Conservation (phyloP, 2,113 vertebrate species). For the Raphicerus campestris region DNA sequence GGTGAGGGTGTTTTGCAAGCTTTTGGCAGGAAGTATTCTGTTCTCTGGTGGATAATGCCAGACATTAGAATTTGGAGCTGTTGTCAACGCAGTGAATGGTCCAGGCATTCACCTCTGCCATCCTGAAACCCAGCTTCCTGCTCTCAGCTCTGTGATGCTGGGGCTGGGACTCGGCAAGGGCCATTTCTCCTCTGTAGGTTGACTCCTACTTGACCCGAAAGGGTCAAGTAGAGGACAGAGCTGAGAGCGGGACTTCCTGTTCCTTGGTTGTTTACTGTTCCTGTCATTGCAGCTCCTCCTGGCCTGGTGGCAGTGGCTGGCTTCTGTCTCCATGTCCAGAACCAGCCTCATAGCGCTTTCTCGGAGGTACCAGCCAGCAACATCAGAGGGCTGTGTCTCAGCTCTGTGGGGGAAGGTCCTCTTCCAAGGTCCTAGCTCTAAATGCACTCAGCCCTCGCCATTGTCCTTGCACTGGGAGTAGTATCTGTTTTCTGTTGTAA, state of each 20-base stretch:
- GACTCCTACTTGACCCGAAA: not conserved
- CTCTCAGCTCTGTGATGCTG: not conserved
- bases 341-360: not conserved
- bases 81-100: fast-evolving
- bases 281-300: not conserved
- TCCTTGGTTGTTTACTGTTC: not conserved
- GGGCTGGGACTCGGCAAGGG: not conserved
- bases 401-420: not conserved
- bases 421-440: not conserved
- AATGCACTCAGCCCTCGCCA: not conserved
- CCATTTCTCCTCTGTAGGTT: not conserved
- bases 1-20: not conserved
- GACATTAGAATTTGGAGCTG: not conserved
- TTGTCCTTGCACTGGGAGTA: fast-evolving
- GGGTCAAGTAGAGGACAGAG: not conserved
- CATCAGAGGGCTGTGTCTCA: not conserved
- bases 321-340: not conserved
- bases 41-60: not conserved
- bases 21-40: not conserved
- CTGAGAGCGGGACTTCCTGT: not conserved
- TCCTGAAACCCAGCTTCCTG: not conserved
- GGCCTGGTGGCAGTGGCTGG: not conserved
- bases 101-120: too few species aligned
- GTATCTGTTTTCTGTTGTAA: not conserved
- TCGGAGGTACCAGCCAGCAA: not conserved